Evolutionary conservation across 2,113 vertebrate genomes (phyloP), one percentile per base, ranked within the genome.

Genomic region (Hippotragus niger): DNA sequence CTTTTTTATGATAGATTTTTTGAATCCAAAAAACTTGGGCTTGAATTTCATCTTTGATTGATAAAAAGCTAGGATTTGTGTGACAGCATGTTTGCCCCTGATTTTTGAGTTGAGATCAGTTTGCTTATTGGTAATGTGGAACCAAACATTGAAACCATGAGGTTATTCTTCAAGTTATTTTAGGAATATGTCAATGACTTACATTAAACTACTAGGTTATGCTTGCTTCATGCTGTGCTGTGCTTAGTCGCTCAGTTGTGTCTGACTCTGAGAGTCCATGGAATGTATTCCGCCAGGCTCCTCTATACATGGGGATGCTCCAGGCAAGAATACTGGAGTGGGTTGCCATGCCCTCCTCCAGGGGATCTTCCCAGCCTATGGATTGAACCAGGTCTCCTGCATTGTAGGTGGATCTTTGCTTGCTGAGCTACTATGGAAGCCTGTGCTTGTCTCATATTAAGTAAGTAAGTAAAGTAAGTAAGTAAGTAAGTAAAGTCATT

Each of bases 211-310:
- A 15, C 5, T n/a, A 89, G 19, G 21, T 53, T 81, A 31, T 86
- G 33, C 8, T 25, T 55, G 3, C 36, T 71, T 71, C 64, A 71
- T 21, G 64, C 64, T 71, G 64, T 71, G 64, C n/a, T 36, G 17
- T 71, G 19, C 64, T 11, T 36, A 23, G n/a, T 71, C 4, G 0
- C 17, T 71, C n/a, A 71, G 64, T 36, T 4, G 1, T 71, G 17
- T 36, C 64, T 71, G 64, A 71, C n/a, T 71, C n/a, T 71, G 64
- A 21, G 33, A 67, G 17, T 11, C n/a, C 64, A 71, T 36, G 64
- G 17, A 71, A 2, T 71, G n/a, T 71, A 36, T 36, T 8, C 64
- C 0, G 0, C n/a, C 64, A 36, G n/a, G 64, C n/a, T 71, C 19
- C 9, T 36, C 19, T 9, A 23, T 71, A 4, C 64, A 3, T 6